phyloP scores from a whole-genome alignment of 2,113 vertebrate genomes.

The Mohoua ochrocephala region DNA sequence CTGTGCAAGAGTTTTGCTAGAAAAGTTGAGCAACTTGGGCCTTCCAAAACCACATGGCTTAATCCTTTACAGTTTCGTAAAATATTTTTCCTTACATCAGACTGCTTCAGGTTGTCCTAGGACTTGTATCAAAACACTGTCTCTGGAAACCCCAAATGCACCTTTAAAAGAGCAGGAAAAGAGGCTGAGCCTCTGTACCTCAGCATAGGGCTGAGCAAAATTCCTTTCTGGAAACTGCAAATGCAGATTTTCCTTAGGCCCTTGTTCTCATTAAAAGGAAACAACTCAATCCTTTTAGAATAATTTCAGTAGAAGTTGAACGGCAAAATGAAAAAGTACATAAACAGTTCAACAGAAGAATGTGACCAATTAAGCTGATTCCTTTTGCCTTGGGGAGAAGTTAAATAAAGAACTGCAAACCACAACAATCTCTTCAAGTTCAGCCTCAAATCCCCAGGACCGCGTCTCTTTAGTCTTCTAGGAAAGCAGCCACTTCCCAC shows the following conservation, averaged over 20 bases:
- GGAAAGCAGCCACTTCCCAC: not conserved
- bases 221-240: not conserved
- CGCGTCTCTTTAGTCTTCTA: not conserved
- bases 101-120: not conserved
- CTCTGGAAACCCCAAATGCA: not conserved
- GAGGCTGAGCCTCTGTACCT: not conserved
- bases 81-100: not conserved
- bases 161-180: not conserved
- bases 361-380: not conserved
- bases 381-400: not conserved
- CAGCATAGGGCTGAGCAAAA: not conserved
- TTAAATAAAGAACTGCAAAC: conserved; percentile 46
- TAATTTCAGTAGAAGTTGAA: not conserved
- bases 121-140: not conserved
- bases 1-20: not conserved
- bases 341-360: conserved; percentile 1
- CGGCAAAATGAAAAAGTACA: not conserved
- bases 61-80: not conserved
- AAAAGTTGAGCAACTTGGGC: not conserved
- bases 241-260: not conserved
- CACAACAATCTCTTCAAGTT: conserved; percentile 14
- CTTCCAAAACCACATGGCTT: not conserved
- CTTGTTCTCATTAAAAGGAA: not conserved
- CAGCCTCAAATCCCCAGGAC: not conserved
- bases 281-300: not conserved